Percentiles rank a stretch among this genome's conserved stretches.
These are phyloP conservation scores for Nipponacmea schrenckii DNA, from an alignment of 2,888 invertebrate species.

Conservation along the genomic window DNA sequence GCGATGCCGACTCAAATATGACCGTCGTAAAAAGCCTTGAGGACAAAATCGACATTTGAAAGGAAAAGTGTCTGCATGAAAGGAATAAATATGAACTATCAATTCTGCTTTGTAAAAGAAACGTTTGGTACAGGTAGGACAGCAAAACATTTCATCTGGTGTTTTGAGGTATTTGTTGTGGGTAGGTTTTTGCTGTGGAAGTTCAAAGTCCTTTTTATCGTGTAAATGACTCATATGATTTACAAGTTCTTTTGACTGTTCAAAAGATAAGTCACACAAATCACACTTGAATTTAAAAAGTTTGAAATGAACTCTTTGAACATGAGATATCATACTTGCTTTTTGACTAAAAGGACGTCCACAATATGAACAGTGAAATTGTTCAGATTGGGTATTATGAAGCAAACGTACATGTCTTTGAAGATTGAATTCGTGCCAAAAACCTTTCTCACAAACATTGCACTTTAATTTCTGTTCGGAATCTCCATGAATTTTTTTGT, in stretches of 20 bases:
- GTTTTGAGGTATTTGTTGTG: conserved; percentile 44
- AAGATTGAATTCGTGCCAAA: conserved; percentile 47
- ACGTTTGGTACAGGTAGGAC: conserved; percentile 43
- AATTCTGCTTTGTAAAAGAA: conserved; percentile 51
- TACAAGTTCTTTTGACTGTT: conserved; percentile 35
- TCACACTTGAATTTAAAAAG: conserved; percentile 43
- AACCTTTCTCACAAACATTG: conserved; percentile 44
- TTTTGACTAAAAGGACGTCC: conserved; percentile 49
- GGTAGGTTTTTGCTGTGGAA: conserved; percentile 21
- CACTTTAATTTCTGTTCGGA: conserved; percentile 42
- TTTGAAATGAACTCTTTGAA: conserved; percentile 48
- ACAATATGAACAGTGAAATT: conserved; percentile 55
- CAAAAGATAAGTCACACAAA: conserved; percentile 40
- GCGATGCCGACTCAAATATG: conserved; percentile 43
- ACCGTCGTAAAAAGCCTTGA: conserved; percentile 48
- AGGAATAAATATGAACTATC: conserved; percentile 49
- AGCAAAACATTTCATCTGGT: conserved; percentile 43
- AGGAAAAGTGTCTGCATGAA: conserved; percentile 47
- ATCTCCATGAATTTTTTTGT: conserved; percentile 41
- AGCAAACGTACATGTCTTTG: conserved; percentile 46
- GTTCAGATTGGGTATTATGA: conserved; percentile 42
- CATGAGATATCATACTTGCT: conserved; percentile 45
- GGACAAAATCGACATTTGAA: conserved; percentile 44
- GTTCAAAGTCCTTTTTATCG: conserved; percentile 26
- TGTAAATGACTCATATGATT: conserved; percentile 50